Evolutionary conservation across 1,140 invertebrate species (phyloP).

Genomic region (Stenopsyche tienmushanensis): DNA sequence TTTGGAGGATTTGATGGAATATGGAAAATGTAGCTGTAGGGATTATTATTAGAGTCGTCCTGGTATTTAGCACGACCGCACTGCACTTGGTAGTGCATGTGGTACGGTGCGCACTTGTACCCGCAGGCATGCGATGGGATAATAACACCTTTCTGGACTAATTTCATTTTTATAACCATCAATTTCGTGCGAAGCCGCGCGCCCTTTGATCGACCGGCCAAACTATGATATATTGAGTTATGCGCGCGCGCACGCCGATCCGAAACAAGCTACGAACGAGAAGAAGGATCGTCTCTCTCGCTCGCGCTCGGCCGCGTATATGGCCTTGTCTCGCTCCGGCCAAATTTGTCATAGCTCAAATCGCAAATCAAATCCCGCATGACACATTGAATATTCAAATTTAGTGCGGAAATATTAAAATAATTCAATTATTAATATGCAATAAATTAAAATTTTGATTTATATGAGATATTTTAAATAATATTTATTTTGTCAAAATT

Average conservation of each 20-base stretch:
- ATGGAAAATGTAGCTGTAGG: no score
- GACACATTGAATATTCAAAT: no score
- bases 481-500: no score
- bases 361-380: not conserved
- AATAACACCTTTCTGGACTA: slow-evolving; percentile 60
- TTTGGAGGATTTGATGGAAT: no score
- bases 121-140: slow-evolving; percentile 57
- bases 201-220: slow-evolving; percentile 39
- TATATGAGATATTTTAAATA: no score
- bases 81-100: slow-evolving; percentile 44
- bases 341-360: no score
- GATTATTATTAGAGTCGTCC: no score
- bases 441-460: no score
- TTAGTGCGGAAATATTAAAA: no score
- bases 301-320: not conserved
- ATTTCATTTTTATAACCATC: slow-evolving; percentile 60
- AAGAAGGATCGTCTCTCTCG: slow-evolving; percentile 13
- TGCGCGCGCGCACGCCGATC: slow-evolving; percentile 46
- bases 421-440: no score
- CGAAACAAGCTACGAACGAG: no score
- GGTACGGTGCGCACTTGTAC: slow-evolving; percentile 51
- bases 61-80: no score
- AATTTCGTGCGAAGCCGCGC: slow-evolving; percentile 49
- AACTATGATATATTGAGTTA: slow-evolving; percentile 39
- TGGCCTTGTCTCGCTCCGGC: not conserved